Evolutionary conservation across 2,113 vertebrate species (phyloP).

Genomic region (Chaenogobius annularis): DNA sequence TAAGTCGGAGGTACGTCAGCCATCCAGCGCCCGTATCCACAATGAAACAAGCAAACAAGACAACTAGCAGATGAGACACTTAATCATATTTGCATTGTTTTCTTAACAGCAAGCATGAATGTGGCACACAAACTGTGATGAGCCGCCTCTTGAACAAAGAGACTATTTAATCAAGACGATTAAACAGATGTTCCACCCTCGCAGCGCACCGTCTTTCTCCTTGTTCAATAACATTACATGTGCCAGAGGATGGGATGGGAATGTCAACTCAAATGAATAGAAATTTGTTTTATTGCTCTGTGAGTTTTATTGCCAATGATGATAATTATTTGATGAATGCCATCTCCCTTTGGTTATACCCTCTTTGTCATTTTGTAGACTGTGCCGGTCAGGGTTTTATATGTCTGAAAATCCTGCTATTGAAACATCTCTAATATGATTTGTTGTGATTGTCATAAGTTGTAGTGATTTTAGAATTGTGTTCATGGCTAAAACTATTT

Average conservation of each 20-base stretch:
- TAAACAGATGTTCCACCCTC: slow-evolving; percentile 63
- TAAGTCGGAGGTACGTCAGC: slow-evolving; percentile 66
- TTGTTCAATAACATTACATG: slow-evolving; percentile 63
- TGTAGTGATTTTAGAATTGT: slow-evolving; percentile 1
- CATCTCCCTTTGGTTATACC: slow-evolving; percentile 61
- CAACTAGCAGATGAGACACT: slow-evolving; percentile 40
- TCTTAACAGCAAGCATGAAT: slow-evolving; percentile 35
- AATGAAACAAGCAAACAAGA: slow-evolving; percentile 63
- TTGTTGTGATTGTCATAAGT: slow-evolving; percentile 49
- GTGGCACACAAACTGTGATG: slow-evolving; percentile 51
- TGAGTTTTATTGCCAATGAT: slow-evolving; percentile 60
- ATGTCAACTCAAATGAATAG: slow-evolving; percentile 70
- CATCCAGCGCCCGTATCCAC: slow-evolving; percentile 55
- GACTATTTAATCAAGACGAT: slow-evolving; percentile 66
- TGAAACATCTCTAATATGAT: slow-evolving; percentile 56
- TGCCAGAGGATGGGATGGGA: slow-evolving; percentile 64
- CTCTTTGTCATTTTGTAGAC: slow-evolving; percentile 55
- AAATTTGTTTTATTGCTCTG: slow-evolving; percentile 75
- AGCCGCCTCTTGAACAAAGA: slow-evolving; percentile 64
- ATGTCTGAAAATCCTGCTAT: slow-evolving; percentile 46
- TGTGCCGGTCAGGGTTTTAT: slow-evolving; percentile 62
- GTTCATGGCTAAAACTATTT: not conserved
- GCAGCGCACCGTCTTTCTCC: slow-evolving; percentile 38
- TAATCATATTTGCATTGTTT: slow-evolving; percentile 70
- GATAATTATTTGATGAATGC: slow-evolving; percentile 68